Evolutionary conservation across 2,797 vertebrate species (phyloP).

Genomic region (Zonotrichia albicollis): DNA sequence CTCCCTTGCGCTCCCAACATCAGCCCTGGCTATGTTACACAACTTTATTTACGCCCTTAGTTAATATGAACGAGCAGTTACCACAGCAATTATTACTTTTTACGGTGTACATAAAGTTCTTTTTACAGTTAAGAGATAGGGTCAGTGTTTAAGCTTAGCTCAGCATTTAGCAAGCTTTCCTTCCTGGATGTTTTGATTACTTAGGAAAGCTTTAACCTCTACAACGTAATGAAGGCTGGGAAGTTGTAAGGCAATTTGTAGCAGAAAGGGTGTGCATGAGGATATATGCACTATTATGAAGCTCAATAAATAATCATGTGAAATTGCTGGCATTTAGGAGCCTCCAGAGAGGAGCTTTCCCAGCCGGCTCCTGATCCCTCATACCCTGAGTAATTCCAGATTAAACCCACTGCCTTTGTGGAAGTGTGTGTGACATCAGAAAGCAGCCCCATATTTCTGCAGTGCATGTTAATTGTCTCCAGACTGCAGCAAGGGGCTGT

Average conservation of each 20-base stretch:
- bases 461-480: not conserved
- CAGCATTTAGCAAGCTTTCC: conserved; percentile 62
- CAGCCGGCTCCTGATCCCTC: conserved; percentile 20
- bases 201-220: conserved; percentile 51
- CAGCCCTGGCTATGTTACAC: conserved; percentile 29
- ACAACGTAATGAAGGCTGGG: conserved; percentile 17
- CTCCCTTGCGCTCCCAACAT: conserved; percentile 22
- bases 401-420: conserved; percentile 29
- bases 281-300: conserved; percentile 22
- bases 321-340: conserved; percentile 57
- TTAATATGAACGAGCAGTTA: conserved; percentile 69
- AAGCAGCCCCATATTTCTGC: not conserved
- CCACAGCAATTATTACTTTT: conserved; percentile 70
- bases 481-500: not conserved
- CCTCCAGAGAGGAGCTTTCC: conserved; percentile 44
- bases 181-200: conserved; percentile 55
- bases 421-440: conserved; percentile 31
- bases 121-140: conserved; percentile 55
- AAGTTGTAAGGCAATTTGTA: conserved; percentile 38
- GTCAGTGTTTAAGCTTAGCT: conserved; percentile 69
- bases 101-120: conserved; percentile 61
- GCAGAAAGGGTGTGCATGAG: conserved; percentile 13
- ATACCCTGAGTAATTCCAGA: conserved; percentile 50
- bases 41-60: conserved; percentile 60
- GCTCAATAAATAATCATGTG: conserved; percentile 60